Conservation (phyloP, 2,888 invertebrate genomes). For the Standfussiana lucernea region DNA sequence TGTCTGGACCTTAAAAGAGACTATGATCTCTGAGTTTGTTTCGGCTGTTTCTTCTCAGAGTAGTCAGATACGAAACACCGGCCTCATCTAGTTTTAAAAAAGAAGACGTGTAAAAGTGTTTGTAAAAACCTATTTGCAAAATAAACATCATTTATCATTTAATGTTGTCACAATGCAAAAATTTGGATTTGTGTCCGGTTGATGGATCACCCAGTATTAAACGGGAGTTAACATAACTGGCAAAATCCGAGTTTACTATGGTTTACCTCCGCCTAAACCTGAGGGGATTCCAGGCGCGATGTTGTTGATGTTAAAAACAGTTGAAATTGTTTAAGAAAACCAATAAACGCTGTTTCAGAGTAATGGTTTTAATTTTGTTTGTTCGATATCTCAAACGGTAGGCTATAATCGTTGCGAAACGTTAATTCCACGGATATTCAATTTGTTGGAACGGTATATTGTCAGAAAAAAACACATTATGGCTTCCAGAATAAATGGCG, state of each 20-base stretch:
- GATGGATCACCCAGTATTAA: not conserved
- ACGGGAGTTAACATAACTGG: not conserved
- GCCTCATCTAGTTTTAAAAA: too few species aligned
- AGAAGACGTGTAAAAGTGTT: too few species aligned
- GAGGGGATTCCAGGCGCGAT: not conserved
- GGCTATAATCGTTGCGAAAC: constrained; percentile 28
- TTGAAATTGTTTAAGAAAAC: not conserved
- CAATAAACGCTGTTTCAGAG: not conserved
- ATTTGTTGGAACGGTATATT: constrained; percentile 35
- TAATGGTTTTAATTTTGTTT: constrained; percentile 25
- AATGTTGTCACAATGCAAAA: not conserved
- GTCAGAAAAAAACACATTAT: constrained; percentile 44
- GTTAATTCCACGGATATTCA: constrained; percentile 35
- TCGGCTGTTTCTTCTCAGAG: too few species aligned
- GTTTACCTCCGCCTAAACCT: not conserved
- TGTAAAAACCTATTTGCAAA: too few species aligned
- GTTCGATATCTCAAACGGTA: constrained; percentile 9
- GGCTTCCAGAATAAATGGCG: constrained; percentile 45
- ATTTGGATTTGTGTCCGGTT: not conserved
- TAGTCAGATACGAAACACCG: too few species aligned
- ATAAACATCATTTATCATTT: too few species aligned
- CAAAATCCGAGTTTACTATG: not conserved
- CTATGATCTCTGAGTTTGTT: too few species aligned
- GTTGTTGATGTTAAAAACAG: not conserved
- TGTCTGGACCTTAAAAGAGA: too few species aligned